phyloP scores from a whole-genome alignment of 2,888 invertebrate genomes.

The Octodonta nipae region DNA sequence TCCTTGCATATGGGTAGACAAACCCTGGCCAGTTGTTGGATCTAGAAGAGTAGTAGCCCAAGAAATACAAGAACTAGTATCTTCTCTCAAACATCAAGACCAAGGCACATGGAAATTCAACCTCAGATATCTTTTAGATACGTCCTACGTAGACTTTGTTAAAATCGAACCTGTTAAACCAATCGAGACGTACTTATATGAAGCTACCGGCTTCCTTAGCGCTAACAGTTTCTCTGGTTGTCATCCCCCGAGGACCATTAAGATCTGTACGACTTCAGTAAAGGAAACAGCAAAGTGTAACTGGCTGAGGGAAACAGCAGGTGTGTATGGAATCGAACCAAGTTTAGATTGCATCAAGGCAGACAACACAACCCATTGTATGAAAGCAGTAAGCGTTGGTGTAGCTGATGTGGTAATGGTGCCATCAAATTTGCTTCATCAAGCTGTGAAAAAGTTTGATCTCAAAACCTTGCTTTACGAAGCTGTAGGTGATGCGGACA shows the following conservation, averaged over 20 bases:
- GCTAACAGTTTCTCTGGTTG: conserved; percentile 57
- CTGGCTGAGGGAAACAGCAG: conserved; percentile 60
- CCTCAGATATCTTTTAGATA: conserved; percentile 47
- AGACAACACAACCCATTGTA: conserved; percentile 47
- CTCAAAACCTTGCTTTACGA: conserved; percentile 49
- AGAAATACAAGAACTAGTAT: conserved; percentile 40
- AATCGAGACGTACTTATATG: conserved; percentile 53
- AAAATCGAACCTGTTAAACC: conserved; percentile 46
- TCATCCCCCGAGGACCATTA: conserved; percentile 48
- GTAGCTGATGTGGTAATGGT: conserved; percentile 59
- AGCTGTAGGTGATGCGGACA: conserved; percentile 43
- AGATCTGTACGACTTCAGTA: conserved; percentile 54
- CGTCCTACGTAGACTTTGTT: conserved; percentile 40
- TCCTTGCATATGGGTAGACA: conserved; percentile 66
- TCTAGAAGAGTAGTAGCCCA: conserved; percentile 43
- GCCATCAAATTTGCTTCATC: conserved; percentile 56
- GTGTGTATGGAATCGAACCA: conserved; percentile 64
- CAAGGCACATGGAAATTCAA: conserved; percentile 42
- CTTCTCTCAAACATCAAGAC: conserved; percentile 33
- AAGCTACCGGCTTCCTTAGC: conserved; percentile 43
- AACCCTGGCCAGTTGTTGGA: conserved; percentile 66
- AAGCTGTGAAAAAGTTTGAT: conserved; percentile 48
- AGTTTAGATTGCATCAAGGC: conserved; percentile 62
- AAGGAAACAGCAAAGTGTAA: conserved; percentile 65
- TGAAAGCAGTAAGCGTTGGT: conserved; percentile 49